Conservation (phyloP, 2,888 invertebrate species). For the Lepidocyrtoides sp. region DNA sequence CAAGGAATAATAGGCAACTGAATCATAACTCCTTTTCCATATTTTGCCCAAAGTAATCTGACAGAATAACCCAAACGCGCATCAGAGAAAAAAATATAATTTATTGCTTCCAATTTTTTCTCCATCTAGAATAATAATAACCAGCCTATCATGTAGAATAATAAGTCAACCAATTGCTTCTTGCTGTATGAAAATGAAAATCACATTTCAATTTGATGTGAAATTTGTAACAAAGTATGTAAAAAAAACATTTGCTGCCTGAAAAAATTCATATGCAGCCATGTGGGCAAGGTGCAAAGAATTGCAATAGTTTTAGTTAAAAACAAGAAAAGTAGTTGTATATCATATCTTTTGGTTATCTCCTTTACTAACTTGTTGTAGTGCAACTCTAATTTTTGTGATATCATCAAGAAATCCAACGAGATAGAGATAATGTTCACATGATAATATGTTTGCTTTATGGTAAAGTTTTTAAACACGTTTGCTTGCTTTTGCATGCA, state of each 20-base stretch:
- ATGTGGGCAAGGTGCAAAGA: slow-evolving; percentile 11
- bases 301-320: slow-evolving; percentile 10
- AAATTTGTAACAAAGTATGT: slow-evolving; percentile 30
- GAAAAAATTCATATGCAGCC: slow-evolving; percentile 25
- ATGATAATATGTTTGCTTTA: slow-evolving; percentile 55
- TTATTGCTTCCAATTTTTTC: slow-evolving; percentile 70
- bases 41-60: slow-evolving; percentile 78
- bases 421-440: slow-evolving; percentile 38
- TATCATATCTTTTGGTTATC: background rate
- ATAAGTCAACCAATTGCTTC: slow-evolving; percentile 12
- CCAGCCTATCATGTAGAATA: background rate
- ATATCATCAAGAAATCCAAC: slow-evolving; percentile 47
- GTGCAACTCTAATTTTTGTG: slow-evolving; percentile 36
- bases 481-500: slow-evolving; percentile 44
- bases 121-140: slow-evolving; percentile 53
- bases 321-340: slow-evolving; percentile 33
- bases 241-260: background rate
- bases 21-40: slow-evolving; percentile 34
- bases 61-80: slow-evolving; percentile 39
- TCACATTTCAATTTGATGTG: slow-evolving; percentile 51
- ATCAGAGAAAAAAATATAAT: slow-evolving; percentile 67
- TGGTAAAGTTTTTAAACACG: slow-evolving; percentile 9
- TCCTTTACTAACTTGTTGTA: background rate
- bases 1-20: too few species aligned
- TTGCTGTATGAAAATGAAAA: slow-evolving; percentile 19